These are phyloP conservation scores for Reticulitermes speratus DNA, from an alignment of 1,140 invertebrate species.

Conservation along the genomic window DNA sequence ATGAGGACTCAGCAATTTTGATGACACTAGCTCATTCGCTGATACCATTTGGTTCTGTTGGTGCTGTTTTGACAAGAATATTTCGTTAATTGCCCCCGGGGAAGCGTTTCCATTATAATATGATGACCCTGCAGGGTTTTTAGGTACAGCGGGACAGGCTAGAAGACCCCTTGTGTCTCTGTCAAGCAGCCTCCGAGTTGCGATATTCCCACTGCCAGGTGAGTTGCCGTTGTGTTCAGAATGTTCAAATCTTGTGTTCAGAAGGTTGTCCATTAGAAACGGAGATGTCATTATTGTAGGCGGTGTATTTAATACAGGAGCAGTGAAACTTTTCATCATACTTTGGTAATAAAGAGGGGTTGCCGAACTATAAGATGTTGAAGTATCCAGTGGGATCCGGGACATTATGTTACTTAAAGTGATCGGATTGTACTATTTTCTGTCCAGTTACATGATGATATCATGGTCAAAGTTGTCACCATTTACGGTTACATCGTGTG, in stretches of 20 bases:
- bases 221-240: not conserved
- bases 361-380: not conserved
- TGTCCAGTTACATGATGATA: no score
- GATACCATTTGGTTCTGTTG: not conserved
- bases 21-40: not conserved
- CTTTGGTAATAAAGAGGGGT: constrained; percentile 24
- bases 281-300: constrained; percentile 26
- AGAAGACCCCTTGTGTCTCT: not conserved
- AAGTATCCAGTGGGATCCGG: constrained; percentile 21
- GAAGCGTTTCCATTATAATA: not conserved
- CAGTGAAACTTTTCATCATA: constrained; percentile 28
- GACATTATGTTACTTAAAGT: not conserved
- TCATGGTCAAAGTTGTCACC: no score
- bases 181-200: not conserved
- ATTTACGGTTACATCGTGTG: no score
- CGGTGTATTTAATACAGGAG: not conserved
- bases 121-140: not conserved
- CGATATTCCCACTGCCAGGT: not conserved
- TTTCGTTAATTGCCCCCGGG: not conserved
- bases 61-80: no score
- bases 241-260: constrained; percentile 2
- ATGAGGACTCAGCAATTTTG: constrained; percentile 22
- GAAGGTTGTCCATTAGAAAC: constrained; percentile 30
- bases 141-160: not conserved
- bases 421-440: no score